These are phyloP conservation scores for Recurvirostra avosetta DNA, from an alignment of 2,113 vertebrate genomes.

Conservation along the genomic window DNA sequence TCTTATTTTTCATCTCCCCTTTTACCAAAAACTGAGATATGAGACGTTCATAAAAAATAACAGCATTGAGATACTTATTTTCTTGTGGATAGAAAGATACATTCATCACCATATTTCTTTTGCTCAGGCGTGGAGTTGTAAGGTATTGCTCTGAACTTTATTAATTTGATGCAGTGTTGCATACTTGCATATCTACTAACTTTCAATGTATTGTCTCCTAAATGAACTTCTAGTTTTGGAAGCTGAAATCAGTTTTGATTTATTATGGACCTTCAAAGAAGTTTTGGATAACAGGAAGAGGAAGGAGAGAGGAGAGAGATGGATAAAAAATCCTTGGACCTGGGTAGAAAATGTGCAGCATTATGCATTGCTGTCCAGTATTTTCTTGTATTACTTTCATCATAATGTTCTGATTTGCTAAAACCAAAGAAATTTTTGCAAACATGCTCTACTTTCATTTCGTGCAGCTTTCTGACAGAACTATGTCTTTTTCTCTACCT, in stretches of 20 bases:
- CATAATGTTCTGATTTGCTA: not conserved
- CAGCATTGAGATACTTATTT: not conserved
- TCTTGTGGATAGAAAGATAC: not conserved
- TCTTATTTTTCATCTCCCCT: not conserved
- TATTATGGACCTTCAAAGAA: not conserved
- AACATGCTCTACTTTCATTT: not conserved
- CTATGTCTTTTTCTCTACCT: not conserved
- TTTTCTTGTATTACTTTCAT: not conserved
- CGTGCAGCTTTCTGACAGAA: not conserved
- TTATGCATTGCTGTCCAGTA: not conserved
- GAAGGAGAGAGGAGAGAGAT: not conserved
- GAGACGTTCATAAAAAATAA: not conserved
- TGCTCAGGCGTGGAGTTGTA: not conserved
- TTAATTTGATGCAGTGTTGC: not conserved
- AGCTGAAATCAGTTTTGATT: not conserved
- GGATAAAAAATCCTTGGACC: not conserved
- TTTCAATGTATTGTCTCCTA: not conserved
- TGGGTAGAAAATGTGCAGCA: not conserved
- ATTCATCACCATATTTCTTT: not conserved
- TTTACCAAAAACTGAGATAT: not conserved
- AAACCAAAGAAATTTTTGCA: not conserved
- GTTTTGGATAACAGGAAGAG: not conserved
- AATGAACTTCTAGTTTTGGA: not conserved
- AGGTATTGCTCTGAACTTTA: not conserved
- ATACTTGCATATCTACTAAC: not conserved